Conservation (phyloP, 1,140 invertebrate genomes). For the Eriocheir sinensis region DNA sequence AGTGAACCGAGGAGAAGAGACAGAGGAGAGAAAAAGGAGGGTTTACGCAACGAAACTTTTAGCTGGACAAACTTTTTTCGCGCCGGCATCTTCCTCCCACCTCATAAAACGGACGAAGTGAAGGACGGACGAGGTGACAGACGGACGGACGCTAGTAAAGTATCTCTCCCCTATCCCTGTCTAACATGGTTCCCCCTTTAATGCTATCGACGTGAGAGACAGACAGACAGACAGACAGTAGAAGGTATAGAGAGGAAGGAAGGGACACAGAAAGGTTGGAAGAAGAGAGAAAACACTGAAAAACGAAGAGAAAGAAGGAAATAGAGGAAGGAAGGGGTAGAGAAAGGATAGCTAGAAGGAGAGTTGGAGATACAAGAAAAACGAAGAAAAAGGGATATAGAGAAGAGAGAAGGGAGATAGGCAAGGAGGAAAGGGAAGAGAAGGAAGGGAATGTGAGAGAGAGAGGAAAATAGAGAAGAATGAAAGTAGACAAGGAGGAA, state of each 20-base stretch:
- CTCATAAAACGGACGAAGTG: neutral
- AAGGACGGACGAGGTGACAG: neutral
- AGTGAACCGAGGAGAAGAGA: no score
- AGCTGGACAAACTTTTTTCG: neutral
- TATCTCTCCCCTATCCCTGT: no score
- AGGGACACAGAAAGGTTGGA: no score
- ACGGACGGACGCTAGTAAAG: no score
- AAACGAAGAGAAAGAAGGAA: neutral
- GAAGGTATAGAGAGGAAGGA: neutral
- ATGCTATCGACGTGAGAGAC: no score
- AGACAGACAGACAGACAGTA: neutral
- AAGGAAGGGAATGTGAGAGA: neutral
- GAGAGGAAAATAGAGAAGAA: neutral
- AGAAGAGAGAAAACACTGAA: neutral
- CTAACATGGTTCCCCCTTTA: no score
- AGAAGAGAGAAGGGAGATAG: neutral
- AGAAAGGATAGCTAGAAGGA: no score
- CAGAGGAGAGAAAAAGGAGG: no score
- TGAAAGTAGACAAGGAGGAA: no score
- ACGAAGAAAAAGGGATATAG: neutral
- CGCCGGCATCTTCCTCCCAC: neutral
- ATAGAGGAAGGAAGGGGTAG: neutral
- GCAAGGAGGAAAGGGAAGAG: neutral
- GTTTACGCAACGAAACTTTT: no score
- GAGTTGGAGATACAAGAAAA: neutral